Base-by-base conservation (phyloP, 2,888 invertebrate genomes). In the Metopia argyrocephala region DNA sequence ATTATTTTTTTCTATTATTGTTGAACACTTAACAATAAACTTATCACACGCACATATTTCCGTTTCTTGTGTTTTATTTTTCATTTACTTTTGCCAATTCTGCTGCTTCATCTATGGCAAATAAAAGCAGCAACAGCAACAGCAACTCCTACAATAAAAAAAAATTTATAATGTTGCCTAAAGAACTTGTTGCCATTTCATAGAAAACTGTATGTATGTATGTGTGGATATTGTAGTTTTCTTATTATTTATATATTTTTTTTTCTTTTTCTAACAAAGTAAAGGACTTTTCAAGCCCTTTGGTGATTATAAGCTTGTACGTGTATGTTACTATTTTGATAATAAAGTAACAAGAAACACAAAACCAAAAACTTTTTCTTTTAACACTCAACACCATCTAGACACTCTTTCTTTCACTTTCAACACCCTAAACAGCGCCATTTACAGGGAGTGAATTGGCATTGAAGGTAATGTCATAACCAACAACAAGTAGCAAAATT, bases 11-110 rank as follows among this genome's bases (percentile, higher is more conserved):
- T 56, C n/a, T 27, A 59, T 70, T 71, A 20, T 20, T 56, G 54
- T 38, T 46, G 23, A 3, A 74, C 78, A 78, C 61, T 78, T 78
- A 62, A 81, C 78, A 73, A 75, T 74, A 81, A 81, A 78, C 74
- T 78, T 81, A 70, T 9, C 74, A 56, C 81, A 81, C 81, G 81
- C 81, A 81, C 81, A 81, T 70, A 66, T 78, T 74, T 81, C 81
- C 81, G 66, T 56, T 45, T 4, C 2, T 54, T 28, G 20, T 21
- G 59, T 46, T 62, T 65, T 64, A 18, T n/a, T 64, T 28, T 21
- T 27, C 15, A 31, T 38, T 38, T 38, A 27, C 46, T 54, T 65
- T 48, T 48, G 15, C 15, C 56, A 65, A n/a, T 69, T 75, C 20
- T 69, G 57, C 50, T 70, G 54, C 57, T 23, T 18, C 62, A 62